Evolutionary conservation across 2,797 vertebrate species (phyloP).

Genomic region (Falco novaeseelandiae): DNA sequence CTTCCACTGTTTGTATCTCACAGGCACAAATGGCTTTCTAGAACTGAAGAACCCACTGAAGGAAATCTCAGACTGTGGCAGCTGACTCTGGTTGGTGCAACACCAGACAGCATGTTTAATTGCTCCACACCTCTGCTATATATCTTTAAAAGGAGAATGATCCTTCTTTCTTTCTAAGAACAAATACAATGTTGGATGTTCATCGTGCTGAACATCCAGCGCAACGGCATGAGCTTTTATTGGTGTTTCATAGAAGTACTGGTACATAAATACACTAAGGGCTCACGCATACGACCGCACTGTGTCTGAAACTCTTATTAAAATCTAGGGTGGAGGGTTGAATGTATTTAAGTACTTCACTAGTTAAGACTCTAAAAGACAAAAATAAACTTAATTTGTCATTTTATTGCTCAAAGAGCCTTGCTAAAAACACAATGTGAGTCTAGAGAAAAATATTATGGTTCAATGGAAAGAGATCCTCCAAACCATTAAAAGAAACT

Average conservation of each 20-base stretch:
- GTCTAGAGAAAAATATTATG: conserved; percentile 43
- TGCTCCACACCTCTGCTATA: background rate
- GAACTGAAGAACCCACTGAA: background rate
- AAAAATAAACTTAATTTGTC: conserved; percentile 12
- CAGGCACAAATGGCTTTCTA: background rate
- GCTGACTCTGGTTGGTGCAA: background rate
- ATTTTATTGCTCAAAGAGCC: conserved; percentile 13
- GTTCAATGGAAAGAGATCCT: conserved; percentile 25
- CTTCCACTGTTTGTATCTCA: background rate
- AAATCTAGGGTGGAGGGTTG: background rate
- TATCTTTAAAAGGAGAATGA: background rate
- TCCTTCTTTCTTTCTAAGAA: background rate
- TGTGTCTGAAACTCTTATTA: background rate
- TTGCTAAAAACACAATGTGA: conserved; percentile 33
- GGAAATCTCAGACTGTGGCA: background rate
- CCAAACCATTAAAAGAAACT: conserved; percentile 24
- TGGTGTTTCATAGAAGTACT: background rate
- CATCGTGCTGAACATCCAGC: background rate
- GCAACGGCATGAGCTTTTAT: background rate
- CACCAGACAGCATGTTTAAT: background rate
- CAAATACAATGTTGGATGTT: background rate
- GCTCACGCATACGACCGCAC: background rate
- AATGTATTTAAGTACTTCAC: background rate
- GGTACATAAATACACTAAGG: background rate
- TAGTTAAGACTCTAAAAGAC: conserved; percentile 18